Percentiles rank a stretch among this genome's conserved stretches.
These are phyloP conservation scores for Artibeus lituratus DNA, from an alignment of 2,797 vertebrate genomes.

Conservation along the genomic window DNA sequence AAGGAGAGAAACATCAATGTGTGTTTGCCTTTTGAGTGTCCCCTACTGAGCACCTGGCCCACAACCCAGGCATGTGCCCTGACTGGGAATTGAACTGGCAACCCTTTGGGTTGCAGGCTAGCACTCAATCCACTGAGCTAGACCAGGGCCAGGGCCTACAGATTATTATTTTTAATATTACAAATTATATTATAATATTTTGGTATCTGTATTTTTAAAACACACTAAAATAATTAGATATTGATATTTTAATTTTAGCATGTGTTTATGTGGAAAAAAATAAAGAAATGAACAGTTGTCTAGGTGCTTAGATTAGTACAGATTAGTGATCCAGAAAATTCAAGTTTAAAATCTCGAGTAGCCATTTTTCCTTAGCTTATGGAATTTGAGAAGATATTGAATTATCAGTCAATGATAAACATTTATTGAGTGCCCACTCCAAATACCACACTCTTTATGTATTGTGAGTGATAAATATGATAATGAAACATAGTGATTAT, in stretches of 20 bases:
- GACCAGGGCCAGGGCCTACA: background rate
- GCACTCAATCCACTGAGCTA: too few relatives aligned
- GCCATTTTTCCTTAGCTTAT: background rate
- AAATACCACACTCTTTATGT: background rate
- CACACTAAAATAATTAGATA: background rate
- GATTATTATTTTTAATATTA: background rate
- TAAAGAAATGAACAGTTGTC: background rate
- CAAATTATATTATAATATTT: background rate
- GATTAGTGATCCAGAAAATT: background rate
- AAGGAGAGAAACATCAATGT: too few relatives aligned
- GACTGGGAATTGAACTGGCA: too few relatives aligned
- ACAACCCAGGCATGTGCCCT: too few relatives aligned
- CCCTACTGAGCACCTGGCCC: too few relatives aligned
- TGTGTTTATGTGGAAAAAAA: background rate
- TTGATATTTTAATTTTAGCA: background rate
- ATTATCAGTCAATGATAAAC: background rate
- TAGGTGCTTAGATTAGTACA: background rate
- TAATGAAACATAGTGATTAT: background rate
- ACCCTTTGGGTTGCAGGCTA: too few relatives aligned
- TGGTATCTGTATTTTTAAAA: background rate
- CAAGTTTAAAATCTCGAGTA: background rate
- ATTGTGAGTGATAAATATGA: background rate
- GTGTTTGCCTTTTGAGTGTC: rapidly evolving
- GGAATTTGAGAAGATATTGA: background rate
- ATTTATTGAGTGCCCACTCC: background rate